Percentiles rank a stretch among this genome's conserved stretches.
Conservation (phyloP, 2,113 vertebrate species). For the Passer domesticus region DNA sequence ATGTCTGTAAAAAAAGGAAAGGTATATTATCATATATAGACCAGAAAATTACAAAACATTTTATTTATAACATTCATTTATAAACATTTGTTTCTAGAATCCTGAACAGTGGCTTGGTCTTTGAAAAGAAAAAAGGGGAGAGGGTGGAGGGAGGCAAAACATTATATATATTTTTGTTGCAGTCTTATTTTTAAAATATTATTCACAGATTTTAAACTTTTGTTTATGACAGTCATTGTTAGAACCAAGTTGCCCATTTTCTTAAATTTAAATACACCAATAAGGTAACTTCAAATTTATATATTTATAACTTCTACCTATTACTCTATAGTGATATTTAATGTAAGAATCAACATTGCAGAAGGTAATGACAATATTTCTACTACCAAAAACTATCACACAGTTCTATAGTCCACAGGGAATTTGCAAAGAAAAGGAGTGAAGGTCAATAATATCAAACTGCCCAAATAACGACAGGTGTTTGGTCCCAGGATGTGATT, state of each 20-base stretch:
- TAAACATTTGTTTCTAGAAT: neutral
- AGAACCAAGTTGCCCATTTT: neutral
- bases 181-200: neutral
- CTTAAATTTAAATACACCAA: neutral
- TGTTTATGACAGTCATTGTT: neutral
- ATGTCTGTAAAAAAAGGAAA: neutral
- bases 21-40: neutral
- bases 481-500: neutral
- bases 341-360: neutral
- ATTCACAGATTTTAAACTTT: neutral
- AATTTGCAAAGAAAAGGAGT: neutral
- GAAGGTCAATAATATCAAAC: neutral
- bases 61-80: too few species aligned
- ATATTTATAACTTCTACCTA: neutral
- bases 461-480: accelerated
- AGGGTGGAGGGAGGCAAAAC: accelerated
- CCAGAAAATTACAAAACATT: neutral
- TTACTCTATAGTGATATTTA: neutral
- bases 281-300: neutral
- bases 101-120: neutral
- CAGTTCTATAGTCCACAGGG: neutral
- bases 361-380: neutral
- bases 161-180: neutral
- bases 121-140: neutral
- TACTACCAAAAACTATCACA: neutral